Evolutionary conservation across 2,797 vertebrate species (phyloP).

Genomic region (Halcyon leucocephala): DNA sequence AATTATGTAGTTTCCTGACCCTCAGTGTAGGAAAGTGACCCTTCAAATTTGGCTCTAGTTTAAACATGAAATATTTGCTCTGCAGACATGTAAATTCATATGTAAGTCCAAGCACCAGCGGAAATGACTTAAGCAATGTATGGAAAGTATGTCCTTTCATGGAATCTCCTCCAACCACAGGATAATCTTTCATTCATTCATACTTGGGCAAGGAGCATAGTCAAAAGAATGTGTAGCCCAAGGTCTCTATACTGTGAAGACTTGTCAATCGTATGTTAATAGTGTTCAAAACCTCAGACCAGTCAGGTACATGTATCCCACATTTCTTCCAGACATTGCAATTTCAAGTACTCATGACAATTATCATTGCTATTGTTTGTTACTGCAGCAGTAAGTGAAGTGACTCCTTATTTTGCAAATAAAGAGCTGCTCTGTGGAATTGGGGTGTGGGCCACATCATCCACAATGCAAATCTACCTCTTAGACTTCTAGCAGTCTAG

Average conservation of each 20-base stretch:
- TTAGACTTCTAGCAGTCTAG: not conserved
- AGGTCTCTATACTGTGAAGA: not conserved
- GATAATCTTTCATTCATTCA: not conserved
- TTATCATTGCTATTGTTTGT: not conserved
- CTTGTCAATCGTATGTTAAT: not conserved
- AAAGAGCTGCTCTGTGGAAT: not conserved
- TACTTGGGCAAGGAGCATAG: not conserved
- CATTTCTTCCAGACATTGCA: not conserved
- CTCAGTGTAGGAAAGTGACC: accelerated
- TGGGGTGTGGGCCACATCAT: not conserved
- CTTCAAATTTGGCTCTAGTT: not conserved
- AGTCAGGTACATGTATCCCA: not conserved
- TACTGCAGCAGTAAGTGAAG: not conserved
- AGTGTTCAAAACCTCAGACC: not conserved
- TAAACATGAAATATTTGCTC: not conserved
- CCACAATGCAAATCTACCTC: not conserved
- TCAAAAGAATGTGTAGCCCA: not conserved
- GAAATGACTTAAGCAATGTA: not conserved
- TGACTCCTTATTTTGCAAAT: not conserved
- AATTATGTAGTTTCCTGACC: not conserved
- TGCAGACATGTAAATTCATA: not conserved
- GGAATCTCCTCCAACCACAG: not conserved
- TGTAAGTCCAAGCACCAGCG: not conserved
- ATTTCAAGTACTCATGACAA: not conserved
- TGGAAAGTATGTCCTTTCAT: not conserved